phyloP scores from a whole-genome alignment of 2,113 vertebrate species.

The Pangasianodon gigas region DNA sequence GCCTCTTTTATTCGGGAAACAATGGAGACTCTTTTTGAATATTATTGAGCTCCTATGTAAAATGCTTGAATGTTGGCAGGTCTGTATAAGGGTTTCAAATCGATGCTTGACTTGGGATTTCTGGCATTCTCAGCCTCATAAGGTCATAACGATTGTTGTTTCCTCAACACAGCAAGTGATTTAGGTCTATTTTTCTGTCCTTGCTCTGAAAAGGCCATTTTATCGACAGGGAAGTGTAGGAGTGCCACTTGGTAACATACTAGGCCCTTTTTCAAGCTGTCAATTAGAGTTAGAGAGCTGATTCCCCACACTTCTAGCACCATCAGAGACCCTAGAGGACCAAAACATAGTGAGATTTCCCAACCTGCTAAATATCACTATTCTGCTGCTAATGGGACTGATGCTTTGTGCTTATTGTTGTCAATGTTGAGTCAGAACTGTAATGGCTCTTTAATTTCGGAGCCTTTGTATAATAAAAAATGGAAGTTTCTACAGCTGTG shows the following conservation, averaged over 20 bases:
- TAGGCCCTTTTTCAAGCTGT: slow-evolving; percentile 10
- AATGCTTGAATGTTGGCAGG: background rate
- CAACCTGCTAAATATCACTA: background rate
- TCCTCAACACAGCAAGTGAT: background rate
- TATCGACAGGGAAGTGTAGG: slow-evolving; percentile 8
- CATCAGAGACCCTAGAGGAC: background rate
- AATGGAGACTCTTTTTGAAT: background rate
- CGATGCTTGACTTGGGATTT: background rate
- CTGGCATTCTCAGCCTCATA: background rate
- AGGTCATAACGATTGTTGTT: background rate
- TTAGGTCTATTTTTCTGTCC: background rate
- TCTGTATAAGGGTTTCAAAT: background rate
- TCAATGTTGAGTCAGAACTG: background rate
- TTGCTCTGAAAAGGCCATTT: background rate
- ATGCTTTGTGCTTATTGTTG: background rate
- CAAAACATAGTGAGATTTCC: background rate
- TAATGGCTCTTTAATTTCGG: background rate
- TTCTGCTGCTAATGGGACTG: background rate
- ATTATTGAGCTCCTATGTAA: background rate
- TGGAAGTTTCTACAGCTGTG: background rate
- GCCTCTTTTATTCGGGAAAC: background rate
- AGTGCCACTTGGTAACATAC: background rate
- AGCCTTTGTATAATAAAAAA: background rate
- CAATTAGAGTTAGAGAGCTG: background rate
- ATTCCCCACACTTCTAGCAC: background rate